Base-by-base conservation (phyloP, 2,888 invertebrate species). In the Stenichneumon culpator region DNA sequence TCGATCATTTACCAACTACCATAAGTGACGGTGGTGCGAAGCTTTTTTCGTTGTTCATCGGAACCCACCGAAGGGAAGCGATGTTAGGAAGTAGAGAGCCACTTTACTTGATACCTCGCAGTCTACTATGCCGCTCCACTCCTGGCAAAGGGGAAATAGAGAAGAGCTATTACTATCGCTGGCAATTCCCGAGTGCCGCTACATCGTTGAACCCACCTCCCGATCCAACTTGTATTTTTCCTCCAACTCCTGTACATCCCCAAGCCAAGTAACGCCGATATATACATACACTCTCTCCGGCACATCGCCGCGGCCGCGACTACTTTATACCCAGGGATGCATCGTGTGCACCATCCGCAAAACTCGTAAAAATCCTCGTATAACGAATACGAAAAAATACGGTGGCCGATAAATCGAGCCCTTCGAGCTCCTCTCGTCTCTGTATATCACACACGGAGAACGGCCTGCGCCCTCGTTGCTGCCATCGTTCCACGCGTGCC, bases 341-440 rank as follows among this genome's bases (percentile, higher is more conserved):
- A 47, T 14, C 22, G 52, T 22, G 52, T 77, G 54, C 85, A 68
- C 54, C 70, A 60, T 67, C 50, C 60, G 72, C 44, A 52, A 82
- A 79, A 85, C 79, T 82, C 85, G 85, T 85, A 57, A 85, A 84
- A 85, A 85, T 85, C 79, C 82, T 85, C 82, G 79, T 79, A 82
- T 85, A 85, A 85, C 85, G 85, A 79, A 85, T 85, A 83, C 79
- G 74, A 74, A 82, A 79, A 82, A 85, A 82, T 82, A 79, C 85
- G 82, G 77, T 82, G 72, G 79, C 68, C 85, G 82, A 85, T 85
- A 85, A 85, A 85, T 85, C 85, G 85, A 85, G 79, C 60, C 79
- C 82, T 57, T 57, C 22, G 57, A 25, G 11, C 70, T 50, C 25
- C 28, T 2, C 50, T 50, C 50, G 39, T 68, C 68, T 68, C 68